Percentiles rank a stretch among this genome's conserved stretches.
These are phyloP conservation scores for Cotesia congregata DNA, from an alignment of 2,888 invertebrate genomes.

Conservation along the genomic window DNA sequence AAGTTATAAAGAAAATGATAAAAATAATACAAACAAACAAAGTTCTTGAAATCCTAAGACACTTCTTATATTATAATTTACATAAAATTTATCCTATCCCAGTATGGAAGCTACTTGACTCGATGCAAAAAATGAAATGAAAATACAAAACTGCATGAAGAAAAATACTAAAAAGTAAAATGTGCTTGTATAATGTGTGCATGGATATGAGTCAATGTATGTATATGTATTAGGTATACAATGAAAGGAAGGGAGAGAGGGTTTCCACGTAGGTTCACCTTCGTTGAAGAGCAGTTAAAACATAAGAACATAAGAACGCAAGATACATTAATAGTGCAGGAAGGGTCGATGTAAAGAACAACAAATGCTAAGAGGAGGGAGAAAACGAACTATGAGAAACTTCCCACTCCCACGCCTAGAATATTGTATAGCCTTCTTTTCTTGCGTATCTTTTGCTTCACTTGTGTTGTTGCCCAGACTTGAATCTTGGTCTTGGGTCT, in stretches of 20 bases:
- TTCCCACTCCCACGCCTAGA: conserved; percentile 69
- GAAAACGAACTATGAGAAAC: conserved; percentile 64
- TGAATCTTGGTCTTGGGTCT: neutral
- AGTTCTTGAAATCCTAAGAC: conserved; percentile 5
- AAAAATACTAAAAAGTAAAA: conserved; percentile 8
- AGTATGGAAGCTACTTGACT: conserved; percentile 10
- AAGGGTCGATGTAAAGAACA: conserved; percentile 17
- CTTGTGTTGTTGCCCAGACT: conserved; percentile 8
- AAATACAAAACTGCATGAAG: neutral
- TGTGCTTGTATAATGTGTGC: neutral
- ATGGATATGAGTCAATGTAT: conserved; percentile 13
- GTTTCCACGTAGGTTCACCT: neutral
- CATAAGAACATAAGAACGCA: conserved; percentile 20
- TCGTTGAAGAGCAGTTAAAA: conserved; percentile 17
- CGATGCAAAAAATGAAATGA: conserved; percentile 9
- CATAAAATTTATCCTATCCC: neutral
- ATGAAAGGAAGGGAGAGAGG: conserved; percentile 31
- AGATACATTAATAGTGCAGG: conserved; percentile 12
- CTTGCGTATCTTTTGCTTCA: conserved; percentile 51
- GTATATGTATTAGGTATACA: conserved; percentile 1
- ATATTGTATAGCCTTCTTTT: conserved; percentile 58
- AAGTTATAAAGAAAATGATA: conserved; percentile 33
- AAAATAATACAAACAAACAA: neutral
- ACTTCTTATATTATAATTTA: neutral
- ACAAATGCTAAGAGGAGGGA: conserved; percentile 36